Evolutionary conservation across 2,888 invertebrate genomes (phyloP), one percentile per base, ranked within the genome.

Genomic region (Acrobasis consociella): DNA sequence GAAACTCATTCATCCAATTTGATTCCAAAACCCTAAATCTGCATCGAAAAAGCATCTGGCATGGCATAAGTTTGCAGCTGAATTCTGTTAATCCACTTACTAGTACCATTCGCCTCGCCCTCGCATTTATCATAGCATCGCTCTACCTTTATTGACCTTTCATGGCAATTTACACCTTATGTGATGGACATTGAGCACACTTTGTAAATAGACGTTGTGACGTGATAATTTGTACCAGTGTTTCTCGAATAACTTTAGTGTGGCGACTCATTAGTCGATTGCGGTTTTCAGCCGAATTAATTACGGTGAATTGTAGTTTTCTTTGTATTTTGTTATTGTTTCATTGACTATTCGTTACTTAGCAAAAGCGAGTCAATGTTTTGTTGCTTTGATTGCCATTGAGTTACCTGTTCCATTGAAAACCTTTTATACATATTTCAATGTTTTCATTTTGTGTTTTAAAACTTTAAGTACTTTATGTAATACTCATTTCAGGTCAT

Each of bases 71-170:
- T 76, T 72, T 71, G 69, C 67, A 55, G 55, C 39, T 13, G 16
- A 16, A 56, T 56, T 56, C 22, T 71, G 77, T 75, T 84, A 87
- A 89, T 89, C 86, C 85, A 87, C 82, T 89, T 83, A 82, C 75
- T 58, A 69, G 64, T 66, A 76, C 77, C 76, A 74, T 76, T 81
- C 78, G 73, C 87, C 89, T 78, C 90, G 72, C 89, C 89, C 80
- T 71, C 72, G 64, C 84, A 86, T 89, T 87, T 83, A 81, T 89
- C 87, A 89, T 85, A 78, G 70, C 71, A 74, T 72, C 62, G 52
- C 78, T 42, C 78, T 78, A 73, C 77, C 84, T 86, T 87, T 86
- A 86, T 71, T 68, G 60, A 62, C 69, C 69, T 65, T 69, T 66
- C 65, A 51, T 49, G 69, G 73, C 70, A 85, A 84, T 85, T 82